Evolutionary conservation across 1,140 invertebrate genomes (phyloP).

Genomic region (Sinella curviseta): DNA sequence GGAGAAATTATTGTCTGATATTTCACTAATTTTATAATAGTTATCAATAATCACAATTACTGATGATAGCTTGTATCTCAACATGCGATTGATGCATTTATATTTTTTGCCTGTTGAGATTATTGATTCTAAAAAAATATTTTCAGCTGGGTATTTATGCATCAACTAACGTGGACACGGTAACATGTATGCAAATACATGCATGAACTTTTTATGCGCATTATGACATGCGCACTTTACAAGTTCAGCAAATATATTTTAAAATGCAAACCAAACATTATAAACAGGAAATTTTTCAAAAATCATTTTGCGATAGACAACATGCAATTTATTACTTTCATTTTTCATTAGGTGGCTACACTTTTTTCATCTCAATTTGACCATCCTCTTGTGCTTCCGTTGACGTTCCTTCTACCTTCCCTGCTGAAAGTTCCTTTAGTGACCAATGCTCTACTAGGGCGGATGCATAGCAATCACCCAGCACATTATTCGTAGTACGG

Average conservation of each 20-base stretch:
- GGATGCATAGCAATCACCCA: slow-evolving; percentile 84
- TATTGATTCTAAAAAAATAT: too few species aligned
- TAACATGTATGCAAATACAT: neutral
- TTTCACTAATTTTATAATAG: too few species aligned
- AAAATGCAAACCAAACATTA: too few species aligned
- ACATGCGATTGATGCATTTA: neutral
- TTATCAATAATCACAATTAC: too few species aligned
- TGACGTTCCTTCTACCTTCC: neutral
- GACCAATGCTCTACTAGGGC: slow-evolving; percentile 83
- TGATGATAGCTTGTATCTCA: too few species aligned
- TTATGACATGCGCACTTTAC: neutral
- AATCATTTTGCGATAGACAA: too few species aligned
- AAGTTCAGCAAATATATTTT: too few species aligned
- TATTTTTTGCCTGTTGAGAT: too few species aligned
- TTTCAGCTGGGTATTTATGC: neutral
- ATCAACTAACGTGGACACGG: slow-evolving; percentile 1
- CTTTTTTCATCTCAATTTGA: neutral
- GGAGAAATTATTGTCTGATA: too few species aligned
- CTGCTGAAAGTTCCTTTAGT: slow-evolving; percentile 66
- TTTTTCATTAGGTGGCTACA: neutral
- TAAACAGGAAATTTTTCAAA: neutral
- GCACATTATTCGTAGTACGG: slow-evolving; percentile 82
- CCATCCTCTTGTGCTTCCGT: neutral
- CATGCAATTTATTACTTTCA: neutral
- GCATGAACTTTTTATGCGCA: neutral